These are phyloP conservation scores for Muscina levida DNA, from an alignment of 2,888 invertebrate genomes.

Conservation along the genomic window DNA sequence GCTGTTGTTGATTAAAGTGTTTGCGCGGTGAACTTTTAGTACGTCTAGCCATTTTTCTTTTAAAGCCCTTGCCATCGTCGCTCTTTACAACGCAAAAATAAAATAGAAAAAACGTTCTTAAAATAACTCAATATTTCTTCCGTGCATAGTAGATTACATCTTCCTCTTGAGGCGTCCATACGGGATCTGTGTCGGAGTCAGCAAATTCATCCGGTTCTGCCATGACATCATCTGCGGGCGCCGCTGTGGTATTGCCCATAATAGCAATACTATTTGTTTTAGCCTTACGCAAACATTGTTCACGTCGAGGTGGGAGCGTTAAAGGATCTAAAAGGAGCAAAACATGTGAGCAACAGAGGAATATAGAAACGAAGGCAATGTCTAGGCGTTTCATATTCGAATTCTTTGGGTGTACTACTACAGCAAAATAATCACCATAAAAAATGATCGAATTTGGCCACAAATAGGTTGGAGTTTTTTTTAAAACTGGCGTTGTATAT, in stretches of 20 bases:
- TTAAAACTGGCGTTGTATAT: too few relatives aligned
- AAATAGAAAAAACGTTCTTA: conserved; percentile 8
- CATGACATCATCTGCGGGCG: conserved; percentile 80
- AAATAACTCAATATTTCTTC: neutral
- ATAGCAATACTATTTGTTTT: conserved; percentile 84
- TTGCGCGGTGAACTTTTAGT: conserved; percentile 75
- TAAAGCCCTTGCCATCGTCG: conserved; percentile 75
- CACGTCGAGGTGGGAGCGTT: conserved; percentile 82
- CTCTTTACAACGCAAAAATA: conserved; percentile 50
- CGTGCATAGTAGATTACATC: conserved; percentile 73
- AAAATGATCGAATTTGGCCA: neutral
- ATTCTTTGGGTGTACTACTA: conserved; percentile 3
- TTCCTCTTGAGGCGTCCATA: conserved; percentile 86
- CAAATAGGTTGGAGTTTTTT: too few relatives aligned
- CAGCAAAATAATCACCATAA: conserved; percentile 33
- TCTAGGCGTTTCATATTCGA: neutral
- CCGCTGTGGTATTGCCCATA: conserved; percentile 74
- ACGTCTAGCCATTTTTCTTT: conserved; percentile 74
- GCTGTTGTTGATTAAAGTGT: conserved; percentile 71
- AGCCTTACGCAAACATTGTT: conserved; percentile 84
- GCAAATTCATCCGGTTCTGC: conserved; percentile 83
- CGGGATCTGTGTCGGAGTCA: conserved; percentile 87
- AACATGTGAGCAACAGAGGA: conserved; percentile 29
- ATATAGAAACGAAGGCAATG: conserved; percentile 6
- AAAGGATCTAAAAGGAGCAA: conserved; percentile 77